A percentile compares a stretch with the other conserved stretches of the same genome.
phyloP scores from a whole-genome alignment of 2,797 vertebrate genomes.

The Morelia viridis region DNA sequence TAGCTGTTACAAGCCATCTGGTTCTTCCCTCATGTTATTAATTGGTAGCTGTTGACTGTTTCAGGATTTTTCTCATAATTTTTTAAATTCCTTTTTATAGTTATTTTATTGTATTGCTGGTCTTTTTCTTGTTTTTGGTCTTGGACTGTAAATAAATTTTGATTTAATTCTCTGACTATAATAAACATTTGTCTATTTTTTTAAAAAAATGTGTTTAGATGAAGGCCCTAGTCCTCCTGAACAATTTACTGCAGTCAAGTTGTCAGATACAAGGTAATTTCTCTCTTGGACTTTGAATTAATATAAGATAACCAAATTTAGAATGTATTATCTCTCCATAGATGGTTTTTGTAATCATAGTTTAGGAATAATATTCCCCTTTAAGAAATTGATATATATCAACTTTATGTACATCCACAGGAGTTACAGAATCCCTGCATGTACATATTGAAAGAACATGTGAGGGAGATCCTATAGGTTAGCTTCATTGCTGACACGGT shows the following conservation, averaged over 20 bases:
- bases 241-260: slow-evolving; percentile 93
- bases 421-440: neutral
- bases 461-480: neutral
- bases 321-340: neutral
- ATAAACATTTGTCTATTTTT: neutral
- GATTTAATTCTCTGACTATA: neutral
- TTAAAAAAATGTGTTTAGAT: slow-evolving; percentile 68
- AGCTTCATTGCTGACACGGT: neutral
- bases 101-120: neutral
- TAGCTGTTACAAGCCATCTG: neutral
- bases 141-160: neutral
- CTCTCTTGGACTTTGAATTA: neutral
- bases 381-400: neutral
- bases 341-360: neutral
- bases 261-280: slow-evolving; percentile 89
- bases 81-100: neutral
- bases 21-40: neutral
- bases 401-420: neutral
- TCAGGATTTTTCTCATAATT: neutral
- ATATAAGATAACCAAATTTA: slow-evolving; percentile 2
- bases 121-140: neutral
- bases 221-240: slow-evolving; percentile 94
- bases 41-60: neutral
- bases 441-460: neutral
- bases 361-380: neutral